Conservation (phyloP, 2,888 invertebrate genomes). For the Syrista parreyssii region DNA sequence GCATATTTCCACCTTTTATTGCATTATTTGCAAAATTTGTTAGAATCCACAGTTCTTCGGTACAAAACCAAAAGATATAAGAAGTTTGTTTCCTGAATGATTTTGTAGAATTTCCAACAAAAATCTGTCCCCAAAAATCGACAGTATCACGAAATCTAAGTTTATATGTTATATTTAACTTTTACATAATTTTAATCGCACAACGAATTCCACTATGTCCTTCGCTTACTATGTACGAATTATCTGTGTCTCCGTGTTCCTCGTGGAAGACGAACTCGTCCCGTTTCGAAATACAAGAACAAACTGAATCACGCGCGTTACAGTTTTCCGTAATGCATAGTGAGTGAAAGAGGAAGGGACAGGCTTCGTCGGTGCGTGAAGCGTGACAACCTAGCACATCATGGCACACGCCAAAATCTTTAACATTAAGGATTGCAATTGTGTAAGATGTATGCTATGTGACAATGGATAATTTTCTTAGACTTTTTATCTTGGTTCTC, state of each 20-base stretch:
- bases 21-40: not conserved
- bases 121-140: not conserved
- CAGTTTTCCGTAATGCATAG: slow-evolving; percentile 50
- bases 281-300: slow-evolving; percentile 12
- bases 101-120: not conserved
- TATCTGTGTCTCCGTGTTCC: not conserved
- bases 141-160: not conserved
- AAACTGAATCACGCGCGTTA: slow-evolving; percentile 50
- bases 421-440: slow-evolving; percentile 16
- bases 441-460: not conserved
- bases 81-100: not conserved
- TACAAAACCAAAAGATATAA: not conserved
- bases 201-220: not conserved
- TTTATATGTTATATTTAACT: not conserved
- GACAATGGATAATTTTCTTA: slow-evolving; percentile 4
- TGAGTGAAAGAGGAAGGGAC: slow-evolving; percentile 61
- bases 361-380: slow-evolving; percentile 63
- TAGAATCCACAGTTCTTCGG: not conserved
- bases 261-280: not conserved
- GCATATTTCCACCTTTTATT: not conserved
- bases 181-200: not conserved
- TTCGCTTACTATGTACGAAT: not conserved
- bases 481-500: not conserved
- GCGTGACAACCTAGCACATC: slow-evolving; percentile 58
- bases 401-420: slow-evolving; percentile 62